These are phyloP conservation scores for Rattus norvegicus DNA, from an alignment of 2,113 vertebrate species.

Conservation along the genomic window GRCr8 NC_086020.1:235926501-235927000, in stretches of 20 bases:
- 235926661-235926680: neutral
- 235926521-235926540: slow-evolving; percentile 14
- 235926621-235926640: neutral
- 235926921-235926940: neutral
- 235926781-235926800: neutral
- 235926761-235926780: slow-evolving; percentile 53
- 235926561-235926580: neutral
- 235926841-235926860: neutral
- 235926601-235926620: slow-evolving; percentile 36
- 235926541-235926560: slow-evolving; percentile 50
- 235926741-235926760: slow-evolving; percentile 30
- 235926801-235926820: slow-evolving; percentile 21
- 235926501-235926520: slow-evolving; percentile 55
- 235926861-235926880: slow-evolving; percentile 44
- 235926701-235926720: slow-evolving; percentile 49
- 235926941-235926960: slow-evolving; percentile 51
- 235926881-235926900: slow-evolving; percentile 58
- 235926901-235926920: slow-evolving; percentile 52
- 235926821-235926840: slow-evolving; percentile 52
- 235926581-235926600: neutral
- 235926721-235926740: slow-evolving; percentile 36
- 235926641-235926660: neutral
- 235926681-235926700: neutral
- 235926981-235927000: slow-evolving; percentile 47
- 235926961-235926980: slow-evolving; percentile 67